Evolutionary conservation across 2,888 invertebrate genomes (phyloP), one percentile per base, ranked within the genome.

Genomic region (Lasioglossum morio): DNA sequence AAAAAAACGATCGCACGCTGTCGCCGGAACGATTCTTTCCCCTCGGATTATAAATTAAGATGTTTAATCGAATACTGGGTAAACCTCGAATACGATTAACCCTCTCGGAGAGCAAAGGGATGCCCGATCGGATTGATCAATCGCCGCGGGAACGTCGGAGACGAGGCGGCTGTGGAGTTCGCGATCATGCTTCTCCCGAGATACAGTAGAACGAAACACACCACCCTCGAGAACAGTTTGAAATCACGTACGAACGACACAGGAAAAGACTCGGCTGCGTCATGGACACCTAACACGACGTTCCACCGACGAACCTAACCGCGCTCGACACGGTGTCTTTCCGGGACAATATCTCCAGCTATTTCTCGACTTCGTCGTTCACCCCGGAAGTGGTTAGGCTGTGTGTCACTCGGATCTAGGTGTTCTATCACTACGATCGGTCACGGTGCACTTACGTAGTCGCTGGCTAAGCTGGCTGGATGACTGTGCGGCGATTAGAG

Each of bases 401-500:
- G 14, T 2, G 27, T 19, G 30, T 16, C 66, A 34, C 19, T 19
- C 7, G 16, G 63, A 34, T 66, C 19, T 66, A 66, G 66, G 53
- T 1, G 16, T 60, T 30, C 27, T 60, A 60, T 19, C 79, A 75
- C 82, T 34, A 37, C 12, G 75, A 27, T 57, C 34, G 53, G 69
- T 81, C 83, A 76, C 76, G 63, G 30, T 34, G 63, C 83, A 83
- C 83, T 83, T 83, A 83, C 83, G 75, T 81, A 75, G 75, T 81
- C 37, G 75, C 60, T 23, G 81, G 81, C 12, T 46, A 23, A 43
- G 23, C 12, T 43, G 69, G 72, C 72, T 63, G 12, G 30, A n/a
- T 34, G 43, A 23, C 23, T 69, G 34, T 53, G 27, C 30, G 16
- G 34, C 19, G 66, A 16, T 23, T 60, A 19, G 72, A 60, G 73